Conservation (phyloP, 2,888 invertebrate genomes). For the Drosophila buzzatii region DNA sequence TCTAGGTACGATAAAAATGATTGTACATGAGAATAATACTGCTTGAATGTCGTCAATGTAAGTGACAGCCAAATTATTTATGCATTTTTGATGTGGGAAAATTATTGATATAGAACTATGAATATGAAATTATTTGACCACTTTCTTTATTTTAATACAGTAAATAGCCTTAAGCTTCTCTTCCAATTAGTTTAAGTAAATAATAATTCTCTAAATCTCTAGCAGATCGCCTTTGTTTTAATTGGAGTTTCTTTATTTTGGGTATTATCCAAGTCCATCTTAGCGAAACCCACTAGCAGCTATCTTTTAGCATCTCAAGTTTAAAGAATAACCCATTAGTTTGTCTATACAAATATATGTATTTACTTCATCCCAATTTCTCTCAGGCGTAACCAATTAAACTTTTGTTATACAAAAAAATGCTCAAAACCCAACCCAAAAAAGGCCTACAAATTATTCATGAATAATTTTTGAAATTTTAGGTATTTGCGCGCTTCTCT, state of each 20-base stretch:
- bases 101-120: neutral
- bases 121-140: neutral
- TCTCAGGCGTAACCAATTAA: slow-evolving; percentile 78
- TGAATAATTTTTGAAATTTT: slow-evolving; percentile 66
- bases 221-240: neutral
- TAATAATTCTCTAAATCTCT: neutral
- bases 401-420: slow-evolving; percentile 49
- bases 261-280: slow-evolving; percentile 4
- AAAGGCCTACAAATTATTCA: slow-evolving; percentile 63
- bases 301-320: slow-evolving; percentile 1
- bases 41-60: neutral
- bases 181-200: neutral
- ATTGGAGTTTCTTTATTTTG: neutral
- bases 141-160: neutral
- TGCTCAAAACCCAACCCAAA: slow-evolving; percentile 39
- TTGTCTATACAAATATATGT: slow-evolving; percentile 16
- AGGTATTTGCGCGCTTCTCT: slow-evolving; percentile 20
- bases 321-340: slow-evolving; percentile 24
- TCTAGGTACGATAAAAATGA: slow-evolving; percentile 52
- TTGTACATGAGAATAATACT: neutral
- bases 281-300: neutral
- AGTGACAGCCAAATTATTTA: slow-evolving; percentile 2
- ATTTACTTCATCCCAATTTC: slow-evolving; percentile 24
- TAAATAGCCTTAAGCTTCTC: neutral
- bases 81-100: neutral